These are phyloP conservation scores for Diprion similis DNA, from an alignment of 1,140 invertebrate genomes.

Conservation along the genomic window DNA sequence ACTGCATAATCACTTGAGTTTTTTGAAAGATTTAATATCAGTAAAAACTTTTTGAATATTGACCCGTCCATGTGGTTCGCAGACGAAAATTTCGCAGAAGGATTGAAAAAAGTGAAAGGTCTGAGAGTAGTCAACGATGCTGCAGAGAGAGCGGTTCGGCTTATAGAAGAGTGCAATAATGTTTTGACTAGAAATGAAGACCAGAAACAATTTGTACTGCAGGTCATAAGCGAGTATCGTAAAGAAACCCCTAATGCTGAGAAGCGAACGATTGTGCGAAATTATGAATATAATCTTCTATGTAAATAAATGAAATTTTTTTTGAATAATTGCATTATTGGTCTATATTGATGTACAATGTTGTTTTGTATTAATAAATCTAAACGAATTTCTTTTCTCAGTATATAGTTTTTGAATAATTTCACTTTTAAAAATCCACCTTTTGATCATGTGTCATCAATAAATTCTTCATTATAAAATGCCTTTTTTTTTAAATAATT, in stretches of 20 bases:
- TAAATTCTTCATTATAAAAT: too few species aligned
- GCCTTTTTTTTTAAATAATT: too few species aligned
- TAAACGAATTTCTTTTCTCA: too few species aligned
- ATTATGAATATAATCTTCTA: too few species aligned
- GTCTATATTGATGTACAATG: too few species aligned
- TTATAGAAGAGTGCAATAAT: constrained; percentile 9
- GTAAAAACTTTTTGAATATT: constrained; percentile 16
- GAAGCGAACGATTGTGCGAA: too few species aligned
- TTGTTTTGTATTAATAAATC: too few species aligned
- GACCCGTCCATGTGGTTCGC: constrained; percentile 12
- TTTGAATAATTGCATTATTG: too few species aligned
- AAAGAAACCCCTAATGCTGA: constrained; percentile 9
- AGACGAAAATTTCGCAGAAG: constrained; percentile 19
- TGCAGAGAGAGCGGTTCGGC: constrained; percentile 15
- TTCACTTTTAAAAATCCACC: too few species aligned
- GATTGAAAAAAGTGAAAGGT: constrained; percentile 10
- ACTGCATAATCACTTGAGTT: not conserved
- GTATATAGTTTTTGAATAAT: too few species aligned
- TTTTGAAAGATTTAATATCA: constrained; percentile 16
- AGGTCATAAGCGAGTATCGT: constrained; percentile 12
- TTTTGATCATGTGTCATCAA: too few species aligned
- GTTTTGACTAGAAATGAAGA: constrained; percentile 4
- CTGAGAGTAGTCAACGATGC: constrained; percentile 20
- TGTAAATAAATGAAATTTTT: too few species aligned
- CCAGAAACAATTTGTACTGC: constrained; percentile 15